These are phyloP conservation scores for Cerceris rybyensis DNA, from an alignment of 2,888 invertebrate species.

Conservation along the genomic window DNA sequence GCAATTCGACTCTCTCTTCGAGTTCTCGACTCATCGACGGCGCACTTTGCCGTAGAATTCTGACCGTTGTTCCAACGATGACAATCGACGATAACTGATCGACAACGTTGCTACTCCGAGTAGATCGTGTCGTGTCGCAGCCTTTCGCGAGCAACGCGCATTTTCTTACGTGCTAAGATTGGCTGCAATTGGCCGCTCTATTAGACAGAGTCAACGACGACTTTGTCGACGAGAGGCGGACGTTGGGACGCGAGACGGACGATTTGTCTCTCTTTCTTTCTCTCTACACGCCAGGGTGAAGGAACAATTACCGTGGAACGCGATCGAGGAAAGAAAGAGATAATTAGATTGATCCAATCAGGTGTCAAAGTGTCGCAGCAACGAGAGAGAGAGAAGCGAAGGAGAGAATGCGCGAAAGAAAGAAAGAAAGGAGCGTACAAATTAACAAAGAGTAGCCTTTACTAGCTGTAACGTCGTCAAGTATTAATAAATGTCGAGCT, in stretches of 20 bases:
- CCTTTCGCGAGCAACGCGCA: not conserved
- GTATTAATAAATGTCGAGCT: no score
- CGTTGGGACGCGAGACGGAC: no score
- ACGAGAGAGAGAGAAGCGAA: not conserved
- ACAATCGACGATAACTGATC: no score
- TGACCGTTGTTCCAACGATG: no score
- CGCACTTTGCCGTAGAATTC: no score
- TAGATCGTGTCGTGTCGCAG: not conserved
- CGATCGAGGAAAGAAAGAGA: not conserved
- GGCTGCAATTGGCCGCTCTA: constrained; percentile 33
- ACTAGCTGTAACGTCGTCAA: not conserved
- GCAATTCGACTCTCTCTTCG: not conserved
- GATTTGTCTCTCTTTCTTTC: no score
- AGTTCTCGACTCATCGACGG: not conserved
- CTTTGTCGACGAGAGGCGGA: not conserved
- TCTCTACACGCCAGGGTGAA: not conserved
- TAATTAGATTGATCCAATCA: not conserved
- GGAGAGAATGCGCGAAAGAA: not conserved
- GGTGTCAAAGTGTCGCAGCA: not conserved
- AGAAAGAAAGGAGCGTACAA: not conserved
- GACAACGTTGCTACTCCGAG: no score
- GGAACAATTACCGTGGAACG: not conserved
- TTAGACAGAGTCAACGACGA: constrained; percentile 13
- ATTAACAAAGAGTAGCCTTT: not conserved
- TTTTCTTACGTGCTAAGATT: not conserved